Evolutionary conservation across 1,140 invertebrate genomes (phyloP).

Genomic region (Heliconius melpomene): DNA sequence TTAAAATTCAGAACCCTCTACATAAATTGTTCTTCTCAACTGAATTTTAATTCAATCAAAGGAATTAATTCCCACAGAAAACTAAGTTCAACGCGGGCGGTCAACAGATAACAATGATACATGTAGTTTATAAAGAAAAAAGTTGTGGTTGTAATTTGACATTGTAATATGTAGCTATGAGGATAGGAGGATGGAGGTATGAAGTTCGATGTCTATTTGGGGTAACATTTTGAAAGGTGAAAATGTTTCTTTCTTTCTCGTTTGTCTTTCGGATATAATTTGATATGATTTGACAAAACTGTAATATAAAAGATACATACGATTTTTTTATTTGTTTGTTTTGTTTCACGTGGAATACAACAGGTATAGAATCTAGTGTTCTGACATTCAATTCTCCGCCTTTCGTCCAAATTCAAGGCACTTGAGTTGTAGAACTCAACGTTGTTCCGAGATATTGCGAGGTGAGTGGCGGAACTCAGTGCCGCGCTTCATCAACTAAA

Average conservation of each 20-base stretch:
- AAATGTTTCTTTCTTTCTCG: too few species aligned
- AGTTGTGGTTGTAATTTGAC: background rate
- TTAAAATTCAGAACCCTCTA: background rate
- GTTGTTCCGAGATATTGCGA: background rate
- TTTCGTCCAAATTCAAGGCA: too few species aligned
- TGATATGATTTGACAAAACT: too few species aligned
- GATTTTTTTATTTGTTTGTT: too few species aligned
- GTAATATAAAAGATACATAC: too few species aligned
- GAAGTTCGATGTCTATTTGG: background rate
- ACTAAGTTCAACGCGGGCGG: constrained; percentile 12
- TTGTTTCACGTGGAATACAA: too few species aligned
- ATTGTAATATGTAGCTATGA: background rate
- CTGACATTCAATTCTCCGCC: too few species aligned
- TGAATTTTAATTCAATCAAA: constrained; percentile 1
- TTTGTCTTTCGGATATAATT: too few species aligned
- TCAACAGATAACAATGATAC: constrained; percentile 1
- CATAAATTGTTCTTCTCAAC: background rate
- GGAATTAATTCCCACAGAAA: constrained; percentile 4
- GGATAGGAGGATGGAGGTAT: background rate
- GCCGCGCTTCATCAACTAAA: background rate
- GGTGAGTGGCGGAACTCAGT: background rate
- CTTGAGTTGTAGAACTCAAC: too few species aligned
- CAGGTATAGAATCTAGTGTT: too few species aligned
- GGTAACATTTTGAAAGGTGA: background rate
- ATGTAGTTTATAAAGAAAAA: background rate